These are phyloP conservation scores for Pluvialis apricaria DNA, from an alignment of 2,113 vertebrate species.

Conservation along the genomic window DNA sequence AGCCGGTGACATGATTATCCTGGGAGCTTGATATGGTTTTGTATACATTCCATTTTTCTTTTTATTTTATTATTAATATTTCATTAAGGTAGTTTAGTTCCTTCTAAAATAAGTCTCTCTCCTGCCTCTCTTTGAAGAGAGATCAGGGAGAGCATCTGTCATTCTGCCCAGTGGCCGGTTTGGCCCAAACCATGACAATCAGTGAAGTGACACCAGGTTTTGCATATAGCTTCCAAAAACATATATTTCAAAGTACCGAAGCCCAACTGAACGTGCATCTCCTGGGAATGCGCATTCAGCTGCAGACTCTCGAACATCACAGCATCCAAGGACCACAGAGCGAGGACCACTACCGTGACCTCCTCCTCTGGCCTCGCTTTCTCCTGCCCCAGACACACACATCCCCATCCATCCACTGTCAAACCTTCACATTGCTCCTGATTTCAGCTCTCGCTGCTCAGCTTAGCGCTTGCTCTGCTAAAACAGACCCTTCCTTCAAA, in stretches of 20 bases:
- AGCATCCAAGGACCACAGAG: neutral
- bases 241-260: neutral
- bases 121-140: too few species aligned
- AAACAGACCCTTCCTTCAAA: neutral
- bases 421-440: rapidly evolving
- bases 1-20: too few species aligned
- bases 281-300: neutral
- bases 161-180: too few species aligned
- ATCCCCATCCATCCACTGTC: neutral
- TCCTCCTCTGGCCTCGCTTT: rapidly evolving
- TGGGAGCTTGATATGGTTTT: too few species aligned
- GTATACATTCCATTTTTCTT: too few species aligned
- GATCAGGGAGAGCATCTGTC: too few species aligned
- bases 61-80: too few species aligned
- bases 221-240: neutral
- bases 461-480: neutral
- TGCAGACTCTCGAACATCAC: neutral
- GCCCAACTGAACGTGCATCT: neutral
- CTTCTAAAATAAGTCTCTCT: too few species aligned
- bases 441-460: neutral
- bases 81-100: too few species aligned
- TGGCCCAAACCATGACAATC: too few species aligned
- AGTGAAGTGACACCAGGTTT: neutral
- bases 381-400: neutral
- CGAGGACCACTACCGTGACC: rapidly evolving